These are phyloP conservation scores for Jaculus jaculus DNA, from an alignment of 2,113 vertebrate genomes.

Conservation along the genomic window DNA sequence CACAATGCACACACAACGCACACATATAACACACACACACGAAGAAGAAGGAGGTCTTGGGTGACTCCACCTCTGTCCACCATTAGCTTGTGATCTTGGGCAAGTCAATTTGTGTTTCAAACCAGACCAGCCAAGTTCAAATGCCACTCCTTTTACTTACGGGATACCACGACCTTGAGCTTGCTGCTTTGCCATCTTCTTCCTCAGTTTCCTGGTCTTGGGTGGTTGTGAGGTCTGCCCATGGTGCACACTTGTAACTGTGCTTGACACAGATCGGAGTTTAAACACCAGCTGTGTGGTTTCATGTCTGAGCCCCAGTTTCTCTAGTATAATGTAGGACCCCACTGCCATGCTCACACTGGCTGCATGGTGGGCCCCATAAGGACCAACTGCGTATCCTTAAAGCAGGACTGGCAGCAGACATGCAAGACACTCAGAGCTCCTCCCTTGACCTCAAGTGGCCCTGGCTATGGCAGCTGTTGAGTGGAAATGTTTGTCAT, in stretches of 20 bases:
- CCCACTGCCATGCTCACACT: background rate
- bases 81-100: background rate
- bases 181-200: background rate
- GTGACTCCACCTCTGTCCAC: background rate
- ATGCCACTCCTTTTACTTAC: background rate
- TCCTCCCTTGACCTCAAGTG: background rate
- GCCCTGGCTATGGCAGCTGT: background rate
- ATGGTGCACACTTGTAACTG: background rate
- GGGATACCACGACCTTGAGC: background rate
- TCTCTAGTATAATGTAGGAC: background rate
- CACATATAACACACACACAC: too few species aligned
- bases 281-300: background rate
- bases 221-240: background rate
- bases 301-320: background rate
- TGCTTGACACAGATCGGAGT: background rate
- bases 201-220: background rate
- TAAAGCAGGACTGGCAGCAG: background rate
- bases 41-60: too few species aligned
- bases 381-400: background rate
- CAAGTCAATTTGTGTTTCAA: background rate
- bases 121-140: background rate
- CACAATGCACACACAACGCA: too few species aligned
- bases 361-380: background rate
- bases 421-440: background rate
- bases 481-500: constrained; percentile 12